Evolutionary conservation across 2,113 vertebrate species (phyloP).

Genomic region (Anguilla japonica): DNA sequence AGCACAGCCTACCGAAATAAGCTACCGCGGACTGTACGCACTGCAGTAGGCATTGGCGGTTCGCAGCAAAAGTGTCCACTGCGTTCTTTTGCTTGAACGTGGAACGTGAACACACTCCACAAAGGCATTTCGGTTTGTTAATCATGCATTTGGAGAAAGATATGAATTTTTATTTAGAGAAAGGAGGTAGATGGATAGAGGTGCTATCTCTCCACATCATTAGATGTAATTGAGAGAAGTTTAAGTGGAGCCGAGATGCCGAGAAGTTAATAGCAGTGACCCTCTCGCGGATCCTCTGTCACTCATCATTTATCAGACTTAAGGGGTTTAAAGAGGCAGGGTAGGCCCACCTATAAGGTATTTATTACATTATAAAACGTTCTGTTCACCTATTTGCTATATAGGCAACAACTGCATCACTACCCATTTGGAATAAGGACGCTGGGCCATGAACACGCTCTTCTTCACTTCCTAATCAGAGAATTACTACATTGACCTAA

Average conservation of each 20-base stretch:
- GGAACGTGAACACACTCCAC: background rate
- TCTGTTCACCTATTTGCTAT: constrained; percentile 65
- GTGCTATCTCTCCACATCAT: constrained; percentile 62
- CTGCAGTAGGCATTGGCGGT: constrained; percentile 59
- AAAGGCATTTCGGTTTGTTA: constrained; percentile 25
- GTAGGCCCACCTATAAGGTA: constrained; percentile 51
- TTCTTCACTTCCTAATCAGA: constrained; percentile 56
- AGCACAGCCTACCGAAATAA: constrained; percentile 48
- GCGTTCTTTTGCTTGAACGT: background rate
- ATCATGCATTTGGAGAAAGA: constrained; percentile 1
- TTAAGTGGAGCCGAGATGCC: constrained; percentile 67
- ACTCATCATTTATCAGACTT: constrained; percentile 77
- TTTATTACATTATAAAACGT: constrained; percentile 69
- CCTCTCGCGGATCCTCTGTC: constrained; percentile 72
- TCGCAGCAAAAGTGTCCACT: constrained; percentile 49
- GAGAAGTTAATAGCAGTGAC: constrained; percentile 76
- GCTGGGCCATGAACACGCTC: constrained; percentile 58
- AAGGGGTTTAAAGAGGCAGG: constrained; percentile 72
- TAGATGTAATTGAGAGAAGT: constrained; percentile 71
- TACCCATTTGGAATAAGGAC: constrained; percentile 69
- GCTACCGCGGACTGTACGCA: constrained; percentile 42
- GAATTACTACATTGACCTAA: background rate
- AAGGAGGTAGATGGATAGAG: constrained; percentile 47
- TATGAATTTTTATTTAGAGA: constrained; percentile 40
- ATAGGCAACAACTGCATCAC: constrained; percentile 63